Base-by-base conservation (phyloP, 2,888 invertebrate genomes). In the Azorinus chamasolen region DNA sequence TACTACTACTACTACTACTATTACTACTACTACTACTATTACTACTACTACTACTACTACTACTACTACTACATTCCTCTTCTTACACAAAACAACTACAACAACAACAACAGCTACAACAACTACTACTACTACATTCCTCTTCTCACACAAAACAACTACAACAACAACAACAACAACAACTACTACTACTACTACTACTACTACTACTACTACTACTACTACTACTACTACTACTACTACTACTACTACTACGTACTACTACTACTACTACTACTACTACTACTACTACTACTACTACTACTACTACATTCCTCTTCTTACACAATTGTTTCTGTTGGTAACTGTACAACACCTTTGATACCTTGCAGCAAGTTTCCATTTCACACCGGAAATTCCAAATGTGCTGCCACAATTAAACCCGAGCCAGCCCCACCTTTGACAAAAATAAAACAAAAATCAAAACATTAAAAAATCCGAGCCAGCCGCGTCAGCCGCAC, bases 361-460 rank as follows among this genome's bases (percentile, higher is more conserved):
- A 63, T 80, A 92, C 93, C 90, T 89, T 27, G 93, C 91, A 3
- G 98, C 97, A 90, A 97, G 97, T 91, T 97, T 96, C 98, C 98
- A 98, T 92, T 97, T 97, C 5, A 96, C 95, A 0, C 96, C 97
- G 78, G 96, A 96, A 8, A 96, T 95, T 93, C 95, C 95, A 87
- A 94, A 94, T 1, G 94, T 94, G 78, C 94, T 94, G 16, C 98
- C 98, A 59, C 98, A 97, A 93, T 98, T 98, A 91, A 98, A 98
- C 0, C 97, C 98, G 63, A 98, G 94, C 98, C 98, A 98, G 0
- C 98, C 98, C 98, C 98, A 98, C 93, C 93, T 93, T 32, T 32
- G 10, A 32, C 57, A 10, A 64, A 37, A 51, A 61, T 20, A 20
- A 37, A 27, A 24, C 14, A 14, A 12, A 61, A 62, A 43, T 54